A percentile compares a stretch with the other conserved stretches of the same genome.
Evolutionary conservation across 2,888 invertebrate species (phyloP).

Genomic region (Drosophila nr. perissopoda): DNA sequence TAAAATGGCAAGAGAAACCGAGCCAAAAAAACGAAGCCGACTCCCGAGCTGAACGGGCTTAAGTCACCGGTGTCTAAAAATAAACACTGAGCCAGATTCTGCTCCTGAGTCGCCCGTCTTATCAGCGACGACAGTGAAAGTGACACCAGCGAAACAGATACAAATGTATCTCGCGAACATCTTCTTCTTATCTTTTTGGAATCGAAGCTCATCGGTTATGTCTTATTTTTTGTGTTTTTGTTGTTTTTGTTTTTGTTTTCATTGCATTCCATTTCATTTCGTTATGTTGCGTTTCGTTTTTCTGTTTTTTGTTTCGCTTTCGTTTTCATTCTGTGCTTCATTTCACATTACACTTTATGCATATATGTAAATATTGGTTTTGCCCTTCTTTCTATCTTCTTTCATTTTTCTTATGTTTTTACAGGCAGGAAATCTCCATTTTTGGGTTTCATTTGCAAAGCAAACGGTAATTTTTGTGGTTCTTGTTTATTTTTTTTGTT

Average conservation of each 20-base stretch:
- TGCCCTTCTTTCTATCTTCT: slow-evolving; percentile 70
- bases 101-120: slow-evolving; percentile 38
- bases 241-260: slow-evolving; percentile 6
- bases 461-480: slow-evolving; percentile 82
- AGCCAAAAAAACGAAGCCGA: slow-evolving; percentile 17
- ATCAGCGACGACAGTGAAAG: slow-evolving; percentile 76
- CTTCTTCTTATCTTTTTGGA: background rate
- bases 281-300: slow-evolving; percentile 31
- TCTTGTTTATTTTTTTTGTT: slow-evolving; percentile 29
- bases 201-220: slow-evolving; percentile 19
- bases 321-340: slow-evolving; percentile 25
- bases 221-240: slow-evolving; percentile 5
- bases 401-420: slow-evolving; percentile 78
- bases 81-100: slow-evolving; percentile 65
- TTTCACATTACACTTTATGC: background rate
- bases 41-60: slow-evolving; percentile 26
- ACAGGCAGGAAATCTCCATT: slow-evolving; percentile 84
- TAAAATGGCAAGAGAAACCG: slow-evolving; percentile 72
- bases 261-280: slow-evolving; percentile 31
- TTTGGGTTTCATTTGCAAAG: slow-evolving; percentile 84
- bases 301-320: slow-evolving; percentile 25
- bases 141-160: slow-evolving; percentile 49
- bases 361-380: slow-evolving; percentile 27
- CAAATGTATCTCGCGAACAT: slow-evolving; percentile 13
- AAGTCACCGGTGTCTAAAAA: slow-evolving; percentile 70